A percentile compares a stretch with the other conserved stretches of the same genome.
Evolutionary conservation across 2,888 invertebrate genomes (phyloP).

Genomic region (Cryptops parisi): DNA sequence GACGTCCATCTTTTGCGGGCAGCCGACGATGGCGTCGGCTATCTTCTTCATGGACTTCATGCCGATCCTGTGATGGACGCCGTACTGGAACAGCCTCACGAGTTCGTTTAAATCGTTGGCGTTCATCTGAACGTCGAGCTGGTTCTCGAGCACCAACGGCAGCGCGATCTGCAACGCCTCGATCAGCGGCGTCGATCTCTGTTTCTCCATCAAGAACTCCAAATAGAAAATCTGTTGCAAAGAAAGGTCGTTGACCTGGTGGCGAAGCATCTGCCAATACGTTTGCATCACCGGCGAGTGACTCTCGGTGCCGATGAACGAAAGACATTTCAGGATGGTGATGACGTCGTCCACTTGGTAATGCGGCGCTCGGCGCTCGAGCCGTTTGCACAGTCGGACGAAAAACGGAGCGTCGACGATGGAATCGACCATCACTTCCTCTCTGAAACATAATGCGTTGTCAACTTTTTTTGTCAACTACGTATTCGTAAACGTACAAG

Average conservation of each 20-base stretch:
- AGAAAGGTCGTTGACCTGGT: conserved; percentile 44
- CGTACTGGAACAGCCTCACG: conserved; percentile 6
- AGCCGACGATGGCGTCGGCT: background rate
- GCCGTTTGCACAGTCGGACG: background rate
- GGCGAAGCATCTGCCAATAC: conserved; percentile 46
- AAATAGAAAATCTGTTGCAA: conserved; percentile 47
- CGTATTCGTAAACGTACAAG: background rate
- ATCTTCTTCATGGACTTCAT: background rate
- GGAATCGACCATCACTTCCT: background rate
- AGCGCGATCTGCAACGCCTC: conserved; percentile 49
- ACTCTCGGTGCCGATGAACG: background rate
- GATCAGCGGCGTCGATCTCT: conserved; percentile 41
- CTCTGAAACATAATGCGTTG: background rate
- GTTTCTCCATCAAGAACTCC: conserved; percentile 42
- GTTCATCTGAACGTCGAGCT: conserved; percentile 40
- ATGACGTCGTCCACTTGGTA: background rate
- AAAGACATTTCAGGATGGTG: background rate
- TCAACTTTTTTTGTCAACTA: background rate
- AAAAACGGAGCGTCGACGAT: background rate
- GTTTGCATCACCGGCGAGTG: conserved; percentile 39
- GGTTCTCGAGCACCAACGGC: conserved; percentile 50
- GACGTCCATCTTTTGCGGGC: background rate
- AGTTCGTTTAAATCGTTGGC: conserved; percentile 18
- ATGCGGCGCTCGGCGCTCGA: background rate
- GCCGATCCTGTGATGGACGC: background rate